Percentiles rank a stretch among this genome's conserved stretches.
These are phyloP conservation scores for Pantherophis alleghaniensis DNA, from an alignment of 2,797 vertebrate species.

Conservation along the genomic window DNA sequence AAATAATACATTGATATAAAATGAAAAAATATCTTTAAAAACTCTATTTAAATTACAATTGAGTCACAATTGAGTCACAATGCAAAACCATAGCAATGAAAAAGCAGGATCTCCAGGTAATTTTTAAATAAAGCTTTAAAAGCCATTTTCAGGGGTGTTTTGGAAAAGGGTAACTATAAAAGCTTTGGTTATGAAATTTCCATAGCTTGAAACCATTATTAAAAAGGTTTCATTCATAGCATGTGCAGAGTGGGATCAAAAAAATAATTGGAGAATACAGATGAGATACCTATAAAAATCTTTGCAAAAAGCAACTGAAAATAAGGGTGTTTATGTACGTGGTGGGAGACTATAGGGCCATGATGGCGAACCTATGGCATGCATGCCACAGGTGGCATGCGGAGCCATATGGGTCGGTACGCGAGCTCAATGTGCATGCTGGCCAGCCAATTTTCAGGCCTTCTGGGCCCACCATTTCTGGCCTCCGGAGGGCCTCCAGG, in stretches of 20 bases:
- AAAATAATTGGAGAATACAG: conserved; percentile 20
- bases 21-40: not conserved
- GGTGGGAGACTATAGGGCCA: not conserved
- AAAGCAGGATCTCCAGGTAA: not conserved
- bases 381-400: too few species aligned
- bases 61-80: not conserved
- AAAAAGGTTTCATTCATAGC: not conserved
- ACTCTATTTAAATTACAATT: not conserved
- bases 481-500: too few species aligned
- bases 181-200: not conserved
- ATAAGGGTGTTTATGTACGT: not conserved
- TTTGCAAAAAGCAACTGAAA: not conserved
- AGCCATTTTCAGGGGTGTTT: not conserved
- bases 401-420: too few species aligned
- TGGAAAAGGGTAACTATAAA: not conserved
- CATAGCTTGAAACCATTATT: not conserved
- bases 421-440: too few species aligned
- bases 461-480: too few species aligned
- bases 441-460: too few species aligned
- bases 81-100: not conserved
- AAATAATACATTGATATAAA: not conserved
- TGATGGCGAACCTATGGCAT: too few species aligned
- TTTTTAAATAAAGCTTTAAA: not conserved
- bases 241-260: not conserved
- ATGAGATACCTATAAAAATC: conserved; percentile 23